A percentile compares a stretch with the other conserved stretches of the same genome.
These are phyloP conservation scores for Trachemys scripta DNA, from an alignment of 2,113 vertebrate species.

Conservation along the genomic window DNA sequence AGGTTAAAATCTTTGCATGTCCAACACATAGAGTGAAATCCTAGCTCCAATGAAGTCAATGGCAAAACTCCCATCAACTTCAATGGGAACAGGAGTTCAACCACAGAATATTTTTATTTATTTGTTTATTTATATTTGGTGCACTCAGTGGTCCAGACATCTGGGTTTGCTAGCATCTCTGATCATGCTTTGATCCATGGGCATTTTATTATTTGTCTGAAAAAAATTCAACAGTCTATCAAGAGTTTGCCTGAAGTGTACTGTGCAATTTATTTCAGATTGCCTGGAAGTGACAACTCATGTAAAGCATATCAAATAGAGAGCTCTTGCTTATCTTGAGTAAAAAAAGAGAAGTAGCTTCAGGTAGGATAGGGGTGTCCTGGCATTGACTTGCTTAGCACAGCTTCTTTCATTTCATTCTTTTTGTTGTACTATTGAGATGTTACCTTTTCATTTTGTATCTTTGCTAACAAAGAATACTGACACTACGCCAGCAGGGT, in stretches of 20 bases:
- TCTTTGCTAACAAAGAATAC: conserved; percentile 37
- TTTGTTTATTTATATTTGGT: neutral
- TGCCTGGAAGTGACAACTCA: conserved; percentile 25
- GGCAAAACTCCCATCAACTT: neutral
- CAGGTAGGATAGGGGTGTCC: neutral
- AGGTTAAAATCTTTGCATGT: neutral
- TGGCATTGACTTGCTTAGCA: neutral
- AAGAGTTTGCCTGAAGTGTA: conserved; percentile 32
- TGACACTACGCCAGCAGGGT: conserved; percentile 25
- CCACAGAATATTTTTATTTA: neutral
- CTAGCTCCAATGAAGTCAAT: neutral
- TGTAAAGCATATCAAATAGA: conserved; percentile 43
- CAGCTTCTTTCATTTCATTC: neutral
- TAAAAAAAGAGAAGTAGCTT: conserved; percentile 13
- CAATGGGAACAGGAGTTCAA: neutral
- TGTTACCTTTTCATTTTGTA: conserved; percentile 41
- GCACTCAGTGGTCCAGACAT: neutral
- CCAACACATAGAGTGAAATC: conserved; percentile 2
- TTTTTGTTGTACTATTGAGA: conserved; percentile 31
- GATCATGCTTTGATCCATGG: neutral
- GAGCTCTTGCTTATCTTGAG: conserved; percentile 3
- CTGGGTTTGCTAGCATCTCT: conserved; percentile 28
- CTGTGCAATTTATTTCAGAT: conserved; percentile 57
- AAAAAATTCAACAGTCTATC: neutral
- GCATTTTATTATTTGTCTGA: neutral